A percentile compares a stretch with the other conserved stretches of the same genome.
Evolutionary conservation across 1,140 invertebrate species (phyloP).

Genomic region (Arctopsyche grandis): DNA sequence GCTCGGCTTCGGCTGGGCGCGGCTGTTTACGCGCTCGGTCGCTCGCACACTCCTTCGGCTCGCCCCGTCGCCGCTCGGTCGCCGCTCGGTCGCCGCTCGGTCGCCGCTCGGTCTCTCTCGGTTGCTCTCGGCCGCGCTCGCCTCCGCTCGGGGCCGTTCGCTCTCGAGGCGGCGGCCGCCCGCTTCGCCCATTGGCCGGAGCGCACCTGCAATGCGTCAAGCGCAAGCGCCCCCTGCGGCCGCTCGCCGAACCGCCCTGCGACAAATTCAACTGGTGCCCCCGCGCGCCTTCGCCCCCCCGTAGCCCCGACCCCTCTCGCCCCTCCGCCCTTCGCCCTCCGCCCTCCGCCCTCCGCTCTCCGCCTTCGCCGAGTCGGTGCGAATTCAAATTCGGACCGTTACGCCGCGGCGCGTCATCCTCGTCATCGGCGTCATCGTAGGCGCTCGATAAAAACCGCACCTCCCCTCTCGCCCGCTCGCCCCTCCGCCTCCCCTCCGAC

Average conservation of each 20-base stretch:
- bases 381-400: background rate
- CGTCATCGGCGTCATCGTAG: background rate
- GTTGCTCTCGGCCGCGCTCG: background rate
- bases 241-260: slow-evolving; percentile 50
- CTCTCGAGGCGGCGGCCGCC: slow-evolving; percentile 63
- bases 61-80: background rate
- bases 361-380: background rate
- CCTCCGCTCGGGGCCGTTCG: background rate
- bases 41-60: background rate
- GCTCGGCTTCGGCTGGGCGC: background rate
- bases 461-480: background rate
- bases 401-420: background rate
- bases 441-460: too few species aligned
- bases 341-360: slow-evolving; percentile 42
- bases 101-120: background rate
- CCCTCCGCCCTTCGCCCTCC: slow-evolving; percentile 55
- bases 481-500: too few species aligned
- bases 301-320: slow-evolving; percentile 17
- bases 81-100: background rate
- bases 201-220: slow-evolving; percentile 87
- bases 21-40: background rate
- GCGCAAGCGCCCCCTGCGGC: slow-evolving; percentile 58
- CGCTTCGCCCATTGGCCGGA: slow-evolving; percentile 73
- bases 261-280: slow-evolving; percentile 52
- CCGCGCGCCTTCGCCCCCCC: slow-evolving; percentile 57